These are phyloP conservation scores for Takifugu flavidus DNA, from an alignment of 2,113 vertebrate species.

Conservation along the genomic window DNA sequence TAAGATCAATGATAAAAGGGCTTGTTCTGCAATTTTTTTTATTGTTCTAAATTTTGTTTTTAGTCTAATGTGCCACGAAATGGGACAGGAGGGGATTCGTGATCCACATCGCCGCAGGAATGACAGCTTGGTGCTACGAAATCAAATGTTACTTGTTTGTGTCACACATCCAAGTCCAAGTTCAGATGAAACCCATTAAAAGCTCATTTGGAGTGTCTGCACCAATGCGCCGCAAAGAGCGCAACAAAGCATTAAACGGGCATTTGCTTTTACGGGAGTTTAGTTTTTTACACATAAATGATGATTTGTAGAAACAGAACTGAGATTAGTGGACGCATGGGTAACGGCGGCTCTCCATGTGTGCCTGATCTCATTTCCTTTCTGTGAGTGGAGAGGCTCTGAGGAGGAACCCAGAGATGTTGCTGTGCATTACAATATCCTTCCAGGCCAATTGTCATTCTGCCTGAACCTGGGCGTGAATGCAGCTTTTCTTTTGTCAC, in stretches of 20 bases:
- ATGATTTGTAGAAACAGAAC: too few species aligned
- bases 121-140: conserved; percentile 1
- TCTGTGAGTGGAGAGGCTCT: too few species aligned
- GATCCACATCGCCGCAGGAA: background rate
- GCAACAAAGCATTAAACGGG: background rate
- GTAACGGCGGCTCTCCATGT: too few species aligned
- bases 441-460: conserved; percentile 48
- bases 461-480: conserved; percentile 18
- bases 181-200: conserved; percentile 25
- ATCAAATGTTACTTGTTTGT: conserved; percentile 7
- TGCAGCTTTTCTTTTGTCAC: conserved; percentile 14
- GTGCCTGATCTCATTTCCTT: too few species aligned
- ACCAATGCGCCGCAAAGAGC: conserved; percentile 6
- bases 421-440: conserved; percentile 40
- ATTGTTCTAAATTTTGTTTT: background rate
- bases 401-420: background rate
- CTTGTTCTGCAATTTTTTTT: background rate
- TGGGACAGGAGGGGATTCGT: background rate
- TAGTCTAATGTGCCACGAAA: background rate
- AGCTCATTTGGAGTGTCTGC: conserved; percentile 20
- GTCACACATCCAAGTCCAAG: conserved; percentile 4
- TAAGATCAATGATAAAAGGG: too few species aligned
- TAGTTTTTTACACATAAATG: too few species aligned
- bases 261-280: background rate
- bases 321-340: too few species aligned